Evolutionary conservation across 2,797 vertebrate genomes (phyloP).

Genomic region (Fistularia commersonii): DNA sequence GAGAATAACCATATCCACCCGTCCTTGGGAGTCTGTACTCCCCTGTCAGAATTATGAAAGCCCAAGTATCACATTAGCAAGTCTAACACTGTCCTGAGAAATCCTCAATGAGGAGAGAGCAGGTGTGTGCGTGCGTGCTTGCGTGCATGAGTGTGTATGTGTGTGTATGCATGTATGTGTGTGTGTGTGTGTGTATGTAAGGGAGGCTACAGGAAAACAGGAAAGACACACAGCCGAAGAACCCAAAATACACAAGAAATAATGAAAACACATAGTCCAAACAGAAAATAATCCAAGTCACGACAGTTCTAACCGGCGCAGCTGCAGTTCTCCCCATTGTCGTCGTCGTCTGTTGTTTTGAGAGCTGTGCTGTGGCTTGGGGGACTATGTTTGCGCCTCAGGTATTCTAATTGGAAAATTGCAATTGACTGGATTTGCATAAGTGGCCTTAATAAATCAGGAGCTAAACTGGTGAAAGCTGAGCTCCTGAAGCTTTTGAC

Average conservation of each 20-base stretch:
- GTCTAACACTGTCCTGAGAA: too few relatives aligned
- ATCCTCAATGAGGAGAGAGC: too few relatives aligned
- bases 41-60: too few relatives aligned
- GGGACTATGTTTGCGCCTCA: conserved; percentile 56
- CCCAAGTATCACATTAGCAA: too few relatives aligned
- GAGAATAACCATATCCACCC: too few relatives aligned
- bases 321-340: conserved; percentile 39
- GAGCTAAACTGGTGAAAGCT: conserved; percentile 53
- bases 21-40: too few relatives aligned
- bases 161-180: too few relatives aligned
- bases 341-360: conserved; percentile 53
- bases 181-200: too few relatives aligned
- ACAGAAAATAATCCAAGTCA: background rate
- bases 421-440: conserved; percentile 68
- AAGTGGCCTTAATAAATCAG: conserved; percentile 71
- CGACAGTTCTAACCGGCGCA: conserved; percentile 8
- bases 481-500: conserved; percentile 37
- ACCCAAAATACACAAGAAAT: background rate
- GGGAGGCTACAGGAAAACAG: too few relatives aligned
- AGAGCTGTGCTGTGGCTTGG: conserved; percentile 38
- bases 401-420: conserved; percentile 68
- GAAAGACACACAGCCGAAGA: background rate
- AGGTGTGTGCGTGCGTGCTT: too few relatives aligned
- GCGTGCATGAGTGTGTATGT: too few relatives aligned
- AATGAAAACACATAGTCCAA: background rate